These are phyloP conservation scores for Caenorhabditis brenneri DNA, from an alignment of 1,140 invertebrate genomes.

Conservation along the genomic window DNA sequence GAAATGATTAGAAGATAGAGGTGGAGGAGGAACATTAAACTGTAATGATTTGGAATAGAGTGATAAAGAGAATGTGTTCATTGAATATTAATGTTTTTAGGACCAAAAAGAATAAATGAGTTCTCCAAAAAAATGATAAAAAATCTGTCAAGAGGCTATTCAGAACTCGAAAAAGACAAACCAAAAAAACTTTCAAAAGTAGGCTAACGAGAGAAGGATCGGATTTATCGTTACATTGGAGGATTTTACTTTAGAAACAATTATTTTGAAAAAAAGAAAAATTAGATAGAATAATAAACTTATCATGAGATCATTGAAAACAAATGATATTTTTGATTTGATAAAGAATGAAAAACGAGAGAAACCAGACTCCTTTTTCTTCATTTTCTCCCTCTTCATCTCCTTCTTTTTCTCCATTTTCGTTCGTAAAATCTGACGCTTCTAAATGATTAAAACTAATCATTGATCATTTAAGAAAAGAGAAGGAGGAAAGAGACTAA, in stretches of 20 bases:
- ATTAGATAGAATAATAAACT: not conserved
- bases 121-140: not conserved
- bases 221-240: too few species aligned
- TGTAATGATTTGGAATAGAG: not conserved
- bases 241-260: too few species aligned
- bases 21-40: not conserved
- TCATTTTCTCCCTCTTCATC: not conserved
- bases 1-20: not conserved
- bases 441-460: not conserved
- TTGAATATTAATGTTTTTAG: too few species aligned
- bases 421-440: not conserved
- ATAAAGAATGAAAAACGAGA: not conserved
- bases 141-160: too few species aligned
- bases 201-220: too few species aligned
- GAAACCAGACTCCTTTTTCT: not conserved
- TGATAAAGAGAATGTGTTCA: too few species aligned
- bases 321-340: not conserved
- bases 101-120: too few species aligned
- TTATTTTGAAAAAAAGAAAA: too few species aligned
- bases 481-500: not conserved
- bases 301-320: not conserved
- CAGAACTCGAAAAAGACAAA: too few species aligned
- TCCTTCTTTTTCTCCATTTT: not conserved
- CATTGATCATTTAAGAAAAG: not conserved
- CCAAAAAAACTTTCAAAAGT: too few species aligned